Conservation (phyloP, 2,888 invertebrate species). For the Chalcis sispes region DNA sequence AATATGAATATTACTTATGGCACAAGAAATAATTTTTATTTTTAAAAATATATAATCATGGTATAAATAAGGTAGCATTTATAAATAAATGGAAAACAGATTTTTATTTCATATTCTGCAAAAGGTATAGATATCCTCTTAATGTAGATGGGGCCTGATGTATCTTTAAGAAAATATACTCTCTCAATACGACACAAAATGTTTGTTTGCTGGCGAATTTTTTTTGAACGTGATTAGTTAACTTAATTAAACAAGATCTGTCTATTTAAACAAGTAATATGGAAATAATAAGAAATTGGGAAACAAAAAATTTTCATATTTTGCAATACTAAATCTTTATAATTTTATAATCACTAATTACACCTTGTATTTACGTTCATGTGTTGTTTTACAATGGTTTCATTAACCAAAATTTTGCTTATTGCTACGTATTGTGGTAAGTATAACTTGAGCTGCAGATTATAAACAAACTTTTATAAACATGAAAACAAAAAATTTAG, state of each 20-base stretch:
- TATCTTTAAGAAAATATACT: constrained; percentile 4
- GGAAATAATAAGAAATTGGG: constrained; percentile 39
- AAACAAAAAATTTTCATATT: constrained; percentile 29
- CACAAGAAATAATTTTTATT: too few relatives aligned
- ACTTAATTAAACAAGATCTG: constrained; percentile 2
- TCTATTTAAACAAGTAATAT: constrained; percentile 33
- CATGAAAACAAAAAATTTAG: constrained; percentile 5
- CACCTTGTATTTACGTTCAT: constrained; percentile 20
- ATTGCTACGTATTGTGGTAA: constrained; percentile 69
- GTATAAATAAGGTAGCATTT: too few relatives aligned
- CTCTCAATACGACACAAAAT: constrained; percentile 25
- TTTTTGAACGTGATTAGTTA: not conserved
- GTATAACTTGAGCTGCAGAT: constrained; percentile 51
- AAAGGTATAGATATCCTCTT: not conserved
- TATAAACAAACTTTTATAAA: constrained; percentile 37
- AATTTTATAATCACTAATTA: constrained; percentile 22
- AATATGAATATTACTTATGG: too few relatives aligned
- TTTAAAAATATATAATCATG: too few relatives aligned
- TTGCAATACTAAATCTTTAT: constrained; percentile 23
- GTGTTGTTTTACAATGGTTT: constrained; percentile 66
- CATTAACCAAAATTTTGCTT: constrained; percentile 65
- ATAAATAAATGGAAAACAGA: too few relatives aligned
- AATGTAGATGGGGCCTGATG: constrained; percentile 40
- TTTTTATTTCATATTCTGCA: too few relatives aligned
- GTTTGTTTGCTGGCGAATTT: constrained; percentile 2